phyloP scores from a whole-genome alignment of 1,140 invertebrate species.

The Scylla paramamosain region DNA sequence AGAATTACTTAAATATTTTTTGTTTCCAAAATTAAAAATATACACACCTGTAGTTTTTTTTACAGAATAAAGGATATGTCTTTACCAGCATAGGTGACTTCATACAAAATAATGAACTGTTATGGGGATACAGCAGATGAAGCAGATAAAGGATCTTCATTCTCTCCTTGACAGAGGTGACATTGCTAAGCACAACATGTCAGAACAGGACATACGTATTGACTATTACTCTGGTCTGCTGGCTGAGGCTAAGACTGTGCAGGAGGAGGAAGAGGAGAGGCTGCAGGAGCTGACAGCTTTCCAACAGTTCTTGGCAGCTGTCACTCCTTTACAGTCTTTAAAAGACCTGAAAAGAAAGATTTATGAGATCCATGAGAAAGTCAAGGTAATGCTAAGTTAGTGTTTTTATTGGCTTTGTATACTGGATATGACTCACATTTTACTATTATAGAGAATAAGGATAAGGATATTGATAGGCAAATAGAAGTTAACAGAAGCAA shows the following conservation, averaged over 20 bases:
- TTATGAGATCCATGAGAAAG: slow-evolving; percentile 54
- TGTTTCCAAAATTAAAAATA: too few species aligned
- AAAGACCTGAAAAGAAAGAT: slow-evolving; percentile 66
- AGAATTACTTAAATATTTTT: too few species aligned
- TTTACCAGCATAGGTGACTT: too few species aligned
- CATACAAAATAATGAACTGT: too few species aligned
- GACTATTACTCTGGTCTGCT: slow-evolving; percentile 75
- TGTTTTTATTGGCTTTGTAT: background rate
- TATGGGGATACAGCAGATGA: too few species aligned
- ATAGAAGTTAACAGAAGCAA: too few species aligned
- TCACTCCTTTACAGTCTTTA: slow-evolving; percentile 71
- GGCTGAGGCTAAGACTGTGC: slow-evolving; percentile 72
- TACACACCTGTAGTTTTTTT: too few species aligned
- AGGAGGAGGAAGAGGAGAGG: slow-evolving; percentile 72
- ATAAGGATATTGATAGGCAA: too few species aligned
- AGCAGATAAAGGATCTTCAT: too few species aligned
- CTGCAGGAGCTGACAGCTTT: slow-evolving; percentile 76
- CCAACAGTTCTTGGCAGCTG: slow-evolving; percentile 73
- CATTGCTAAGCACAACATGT: slow-evolving; percentile 52
- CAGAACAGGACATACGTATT: slow-evolving; percentile 67
- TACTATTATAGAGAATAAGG: too few species aligned
- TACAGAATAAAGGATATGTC: too few species aligned
- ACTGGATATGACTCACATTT: too few species aligned
- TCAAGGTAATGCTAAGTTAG: slow-evolving; percentile 42
- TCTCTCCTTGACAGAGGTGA: slow-evolving; percentile 58